Base-by-base conservation (phyloP, 2,888 invertebrate genomes). In the Cremastinae sp. region DNA sequence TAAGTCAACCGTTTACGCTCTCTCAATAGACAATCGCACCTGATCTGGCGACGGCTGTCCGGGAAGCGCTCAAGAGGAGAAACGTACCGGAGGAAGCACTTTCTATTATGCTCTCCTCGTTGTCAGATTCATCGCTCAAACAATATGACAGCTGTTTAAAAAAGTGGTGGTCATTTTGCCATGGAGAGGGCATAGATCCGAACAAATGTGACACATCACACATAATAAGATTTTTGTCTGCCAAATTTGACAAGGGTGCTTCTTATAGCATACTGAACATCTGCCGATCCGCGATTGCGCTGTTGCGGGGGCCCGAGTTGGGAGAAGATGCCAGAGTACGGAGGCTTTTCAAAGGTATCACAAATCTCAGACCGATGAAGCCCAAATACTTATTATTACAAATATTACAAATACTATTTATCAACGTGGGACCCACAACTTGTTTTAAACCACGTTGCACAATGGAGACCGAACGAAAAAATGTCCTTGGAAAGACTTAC, bases 1-100 rank as follows among this genome's bases (percentile, higher is more conserved):
- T 76, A 14, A 37, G 37, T 22, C 43, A 68, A 70, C 59, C 71
- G 77, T 37, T 45, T 80, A 9, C 47, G 43, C 22, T 76, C 77
- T 64, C 45, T 69, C 47, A 56, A 65, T 47, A 76, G 74, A 12
- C 51, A 64, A 41, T 10, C 64, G 10, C 64, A 51, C 20, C 49
- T 49, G 7, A 62, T 51, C 22, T 64, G 47, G 47, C 47, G 22
- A 18, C 43, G 10, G 59, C 12, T 59, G 22, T 59, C 59, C 59
- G 59, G 59, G 59, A 59, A 43, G 37, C 56, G 39, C 37, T 56
- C 2, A 14, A 39, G 18, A 35, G n/a, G n/a, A 58, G n/a, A 41
- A 20, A n/a, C 20, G 41, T 58, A 16, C 41, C 58, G 10, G 12
- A 58, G 10, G 41, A 41, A 41, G 45, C 43, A 14, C 14, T 47